phyloP scores from a whole-genome alignment of 2,113 vertebrate species.

The Hemicordylus capensis region DNA sequence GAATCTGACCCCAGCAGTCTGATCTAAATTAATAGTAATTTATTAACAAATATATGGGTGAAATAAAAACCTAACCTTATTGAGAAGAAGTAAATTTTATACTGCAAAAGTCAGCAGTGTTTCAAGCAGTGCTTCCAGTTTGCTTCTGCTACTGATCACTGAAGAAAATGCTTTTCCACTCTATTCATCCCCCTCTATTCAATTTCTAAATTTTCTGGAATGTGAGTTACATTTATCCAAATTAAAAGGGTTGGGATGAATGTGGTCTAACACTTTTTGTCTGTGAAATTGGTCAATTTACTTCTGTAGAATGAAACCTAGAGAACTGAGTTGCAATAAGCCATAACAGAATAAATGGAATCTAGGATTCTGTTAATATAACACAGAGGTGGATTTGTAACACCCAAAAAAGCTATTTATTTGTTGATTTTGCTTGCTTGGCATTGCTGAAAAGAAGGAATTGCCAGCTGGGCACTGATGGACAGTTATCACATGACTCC shows the following conservation, averaged over 20 bases:
- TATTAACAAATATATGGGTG: conserved; percentile 33
- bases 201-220: conserved; percentile 25
- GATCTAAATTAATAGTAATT: not conserved
- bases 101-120: not conserved
- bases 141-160: conserved; percentile 45
- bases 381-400: conserved; percentile 4
- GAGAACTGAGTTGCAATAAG: not conserved
- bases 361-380: not conserved
- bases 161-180: conserved; percentile 34
- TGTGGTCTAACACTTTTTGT: not conserved
- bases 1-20: not conserved
- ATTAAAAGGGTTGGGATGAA: conserved; percentile 31
- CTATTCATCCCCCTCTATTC: conserved; percentile 14
- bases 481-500: not conserved
- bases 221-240: conserved; percentile 32
- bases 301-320: not conserved
- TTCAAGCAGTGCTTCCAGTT: not conserved
- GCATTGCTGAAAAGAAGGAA: not conserved
- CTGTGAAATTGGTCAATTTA: conserved; percentile 17
- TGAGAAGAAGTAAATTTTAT: conserved; percentile 12
- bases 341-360: conserved; percentile 10
- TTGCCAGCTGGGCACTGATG: not conserved
- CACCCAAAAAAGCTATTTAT: conserved; percentile 6
- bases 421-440: conserved; percentile 10
- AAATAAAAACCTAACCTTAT: conserved; percentile 4